Percentiles rank a stretch among this genome's conserved stretches.
phyloP scores from a whole-genome alignment of 2,113 vertebrate species.

The Herpetotheres cachinnans region DNA sequence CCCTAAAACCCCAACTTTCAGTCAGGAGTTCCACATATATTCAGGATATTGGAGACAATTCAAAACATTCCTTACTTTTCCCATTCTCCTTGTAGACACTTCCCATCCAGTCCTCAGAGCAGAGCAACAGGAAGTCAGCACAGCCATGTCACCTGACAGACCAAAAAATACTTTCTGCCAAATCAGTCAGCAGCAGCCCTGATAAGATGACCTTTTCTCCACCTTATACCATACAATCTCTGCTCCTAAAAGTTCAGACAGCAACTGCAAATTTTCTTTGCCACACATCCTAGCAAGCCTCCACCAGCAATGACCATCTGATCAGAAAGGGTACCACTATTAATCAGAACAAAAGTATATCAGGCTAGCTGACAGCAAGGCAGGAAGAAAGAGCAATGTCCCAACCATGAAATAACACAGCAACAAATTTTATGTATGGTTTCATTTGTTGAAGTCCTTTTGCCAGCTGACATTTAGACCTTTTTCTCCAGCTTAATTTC shows the following conservation, averaged over 20 bases:
- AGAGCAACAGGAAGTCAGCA: not conserved
- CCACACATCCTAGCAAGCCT: not conserved
- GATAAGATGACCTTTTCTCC: not conserved
- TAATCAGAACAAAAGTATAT: slow-evolving; percentile 4
- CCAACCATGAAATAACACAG: not conserved
- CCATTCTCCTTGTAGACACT: not conserved
- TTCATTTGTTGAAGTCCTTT: slow-evolving; percentile 1
- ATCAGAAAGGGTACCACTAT: not conserved
- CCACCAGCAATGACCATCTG: not conserved
- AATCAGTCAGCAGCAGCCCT: not conserved
- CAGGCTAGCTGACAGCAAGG: not conserved
- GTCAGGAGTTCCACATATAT: not conserved
- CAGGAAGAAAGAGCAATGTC: slow-evolving; percentile 5
- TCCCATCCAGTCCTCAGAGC: not conserved
- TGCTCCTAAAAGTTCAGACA: not conserved
- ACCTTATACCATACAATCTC: not conserved
- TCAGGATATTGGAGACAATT: not conserved
- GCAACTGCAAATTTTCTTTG: not conserved
- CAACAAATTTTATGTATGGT: not conserved
- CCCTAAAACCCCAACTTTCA: not conserved
- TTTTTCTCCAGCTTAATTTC: not conserved
- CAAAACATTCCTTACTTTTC: not conserved
- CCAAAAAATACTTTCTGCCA: not conserved
- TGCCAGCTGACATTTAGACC: slow-evolving; percentile 5
- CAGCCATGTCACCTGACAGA: not conserved